Conservation (phyloP, 2,113 vertebrate genomes). For the Entelurus aequoreus region DNA sequence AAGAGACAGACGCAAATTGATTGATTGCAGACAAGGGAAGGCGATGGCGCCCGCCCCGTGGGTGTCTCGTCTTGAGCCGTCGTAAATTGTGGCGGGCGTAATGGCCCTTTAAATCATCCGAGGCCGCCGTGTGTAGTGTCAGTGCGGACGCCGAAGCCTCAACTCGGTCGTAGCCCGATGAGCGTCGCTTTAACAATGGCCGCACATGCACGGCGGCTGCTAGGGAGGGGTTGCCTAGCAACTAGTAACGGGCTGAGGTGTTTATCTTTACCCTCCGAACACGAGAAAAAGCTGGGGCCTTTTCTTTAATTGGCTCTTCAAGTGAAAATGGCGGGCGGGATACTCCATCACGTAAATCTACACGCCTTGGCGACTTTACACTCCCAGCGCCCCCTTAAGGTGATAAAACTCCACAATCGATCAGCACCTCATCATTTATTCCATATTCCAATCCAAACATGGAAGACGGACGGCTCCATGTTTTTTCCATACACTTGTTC, state of each 20-base stretch:
- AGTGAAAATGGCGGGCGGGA: slow-evolving; percentile 8
- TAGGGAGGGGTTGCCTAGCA: slow-evolving; percentile 66
- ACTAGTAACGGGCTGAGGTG: slow-evolving; percentile 46
- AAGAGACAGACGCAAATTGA: too few species aligned
- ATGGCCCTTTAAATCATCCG: slow-evolving; percentile 1
- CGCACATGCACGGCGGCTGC: slow-evolving; percentile 35
- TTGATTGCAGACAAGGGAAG: too few species aligned
- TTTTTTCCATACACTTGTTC: background rate
- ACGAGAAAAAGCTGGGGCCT: too few species aligned
- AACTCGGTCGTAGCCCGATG: too few species aligned
- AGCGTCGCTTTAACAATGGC: slow-evolving; percentile 12
- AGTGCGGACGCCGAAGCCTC: slow-evolving; percentile 1
- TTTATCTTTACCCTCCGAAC: slow-evolving; percentile 2
- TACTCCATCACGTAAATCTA: background rate
- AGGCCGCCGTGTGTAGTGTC: background rate
- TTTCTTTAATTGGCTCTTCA: too few species aligned
- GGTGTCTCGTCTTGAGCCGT: too few species aligned
- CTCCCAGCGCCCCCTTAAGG: slow-evolving; percentile 30
- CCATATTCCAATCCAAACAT: too few species aligned
- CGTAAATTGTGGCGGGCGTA: too few species aligned
- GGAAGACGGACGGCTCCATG: too few species aligned
- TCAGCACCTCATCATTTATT: slow-evolving; percentile 32
- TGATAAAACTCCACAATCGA: slow-evolving; percentile 52
- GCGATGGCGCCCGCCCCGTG: too few species aligned
- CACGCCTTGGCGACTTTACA: too few species aligned